A percentile compares a stretch with the other conserved stretches of the same genome.
phyloP scores from a whole-genome alignment of 1,140 invertebrate species.

The Diprion similis region DNA sequence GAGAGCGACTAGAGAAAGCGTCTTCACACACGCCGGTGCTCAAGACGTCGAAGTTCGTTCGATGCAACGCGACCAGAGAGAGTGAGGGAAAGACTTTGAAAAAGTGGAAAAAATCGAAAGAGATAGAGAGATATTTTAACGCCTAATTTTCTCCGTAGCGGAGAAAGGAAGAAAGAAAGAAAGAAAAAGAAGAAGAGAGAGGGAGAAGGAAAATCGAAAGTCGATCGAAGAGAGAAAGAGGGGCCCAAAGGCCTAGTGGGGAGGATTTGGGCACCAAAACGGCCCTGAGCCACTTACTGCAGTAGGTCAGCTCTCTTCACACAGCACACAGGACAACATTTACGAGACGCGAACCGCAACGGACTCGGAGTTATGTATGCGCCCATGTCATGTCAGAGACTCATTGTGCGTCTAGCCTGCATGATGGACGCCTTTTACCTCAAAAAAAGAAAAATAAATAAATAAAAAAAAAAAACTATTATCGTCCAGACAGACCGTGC shows the following conservation, averaged over 20 bases:
- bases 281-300: conserved; percentile 61
- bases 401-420: neutral
- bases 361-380: neutral
- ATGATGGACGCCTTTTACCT: no score
- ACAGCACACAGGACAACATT: neutral
- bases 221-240: neutral
- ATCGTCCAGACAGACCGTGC: no score
- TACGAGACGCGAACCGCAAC: neutral
- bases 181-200: neutral
- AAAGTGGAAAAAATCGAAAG: conserved; percentile 11
- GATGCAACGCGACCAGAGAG: conserved; percentile 11
- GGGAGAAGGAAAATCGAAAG: neutral
- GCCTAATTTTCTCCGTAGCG: neutral
- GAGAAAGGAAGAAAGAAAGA: neutral
- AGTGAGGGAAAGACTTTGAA: conserved; percentile 25
- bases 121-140: conserved; percentile 22
- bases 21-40: no score
- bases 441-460: no score
- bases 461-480: no score
- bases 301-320: conserved; percentile 49
- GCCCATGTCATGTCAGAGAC: neutral
- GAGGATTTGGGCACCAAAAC: conserved; percentile 53
- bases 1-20: conserved; percentile 8
- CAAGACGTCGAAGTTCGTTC: no score
- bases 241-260: conserved; percentile 19